These are phyloP conservation scores for Vicugna pacos DNA, from an alignment of 2,113 vertebrate genomes.

Conservation along the genomic window DNA sequence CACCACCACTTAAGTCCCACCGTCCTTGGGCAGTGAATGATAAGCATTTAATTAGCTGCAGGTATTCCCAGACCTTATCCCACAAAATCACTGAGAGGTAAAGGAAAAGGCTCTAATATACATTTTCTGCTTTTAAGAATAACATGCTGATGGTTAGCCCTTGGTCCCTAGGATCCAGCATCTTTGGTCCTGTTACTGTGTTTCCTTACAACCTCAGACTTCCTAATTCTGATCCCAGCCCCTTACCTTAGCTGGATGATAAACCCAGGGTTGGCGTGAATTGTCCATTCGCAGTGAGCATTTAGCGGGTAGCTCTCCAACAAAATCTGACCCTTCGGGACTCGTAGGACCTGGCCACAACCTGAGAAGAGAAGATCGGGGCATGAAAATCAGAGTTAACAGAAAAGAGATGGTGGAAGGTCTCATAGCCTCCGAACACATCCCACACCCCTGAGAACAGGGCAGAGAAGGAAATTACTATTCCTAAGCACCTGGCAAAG, in stretches of 20 bases:
- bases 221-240: neutral
- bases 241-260: slow-evolving; percentile 94
- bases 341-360: slow-evolving; percentile 94
- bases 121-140: neutral
- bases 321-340: slow-evolving; percentile 94
- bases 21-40: neutral
- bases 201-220: neutral
- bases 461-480: neutral
- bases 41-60: neutral
- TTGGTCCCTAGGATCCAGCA: neutral
- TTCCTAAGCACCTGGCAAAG: neutral
- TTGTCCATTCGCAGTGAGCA: slow-evolving; percentile 96
- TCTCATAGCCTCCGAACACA: neutral
- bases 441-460: neutral
- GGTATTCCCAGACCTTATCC: neutral
- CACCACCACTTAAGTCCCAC: neutral
- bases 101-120: neutral
- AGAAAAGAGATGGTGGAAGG: neutral
- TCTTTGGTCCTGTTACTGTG: neutral
- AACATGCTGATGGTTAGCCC: neutral
- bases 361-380: slow-evolving; percentile 84
- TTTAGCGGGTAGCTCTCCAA: slow-evolving; percentile 98
- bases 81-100: neutral
- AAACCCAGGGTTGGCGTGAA: slow-evolving; percentile 93
- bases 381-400: neutral